Evolutionary conservation across 2,113 vertebrate species (phyloP), one percentile per base, ranked within the genome.

Genomic region (Anguilla japonica): DNA sequence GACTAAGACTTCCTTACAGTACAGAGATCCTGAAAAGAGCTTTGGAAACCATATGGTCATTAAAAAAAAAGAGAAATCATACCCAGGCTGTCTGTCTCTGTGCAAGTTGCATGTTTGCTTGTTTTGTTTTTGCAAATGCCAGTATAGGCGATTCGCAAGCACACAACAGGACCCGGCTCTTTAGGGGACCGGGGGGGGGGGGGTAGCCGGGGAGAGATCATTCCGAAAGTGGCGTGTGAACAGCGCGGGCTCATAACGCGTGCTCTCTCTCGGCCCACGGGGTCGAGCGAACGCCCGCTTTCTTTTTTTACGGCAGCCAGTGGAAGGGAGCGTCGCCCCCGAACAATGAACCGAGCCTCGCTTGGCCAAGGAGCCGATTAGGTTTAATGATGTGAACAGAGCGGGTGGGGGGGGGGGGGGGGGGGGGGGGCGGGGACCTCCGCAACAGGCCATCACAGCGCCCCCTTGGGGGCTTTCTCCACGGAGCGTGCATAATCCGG

Each of bases 401-500:
- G 78, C 20, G 22, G 40, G 41, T 53, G 50, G 43, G 43, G 29
- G 75, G 46, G 84, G n/a, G 39, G 57, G 11, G 83, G 46, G 26
- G 43, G 29, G 46, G 82, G 60, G 20, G 82, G 82, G 34, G 82
- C 13, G 46, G 34, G 81, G 57, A 81, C 90, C 88, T 90, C 60
- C 83, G 83, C 85, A 90, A 41, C 86, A 87, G 81, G 89, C 82
- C 83, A 84, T 88, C 89, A 82, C 83, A 83, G 90, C 85, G 71
- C 88, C 88, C 93, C 90, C 90, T 56, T 87, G 91, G 91, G 93
- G 91, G 87, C 82, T 88, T 92, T 90, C 84, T 89, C 89, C 86
- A 80, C 29, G 67, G 86, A 93, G 90, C 93, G 90, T 93, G 89
- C 88, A 90, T 94, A 94, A 94, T 94, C 90, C 86, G 90, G 88